A percentile compares a stretch with the other conserved stretches of the same genome.
Conservation (phyloP, 2,113 vertebrate genomes). For the Atrichornis clamosus region DNA sequence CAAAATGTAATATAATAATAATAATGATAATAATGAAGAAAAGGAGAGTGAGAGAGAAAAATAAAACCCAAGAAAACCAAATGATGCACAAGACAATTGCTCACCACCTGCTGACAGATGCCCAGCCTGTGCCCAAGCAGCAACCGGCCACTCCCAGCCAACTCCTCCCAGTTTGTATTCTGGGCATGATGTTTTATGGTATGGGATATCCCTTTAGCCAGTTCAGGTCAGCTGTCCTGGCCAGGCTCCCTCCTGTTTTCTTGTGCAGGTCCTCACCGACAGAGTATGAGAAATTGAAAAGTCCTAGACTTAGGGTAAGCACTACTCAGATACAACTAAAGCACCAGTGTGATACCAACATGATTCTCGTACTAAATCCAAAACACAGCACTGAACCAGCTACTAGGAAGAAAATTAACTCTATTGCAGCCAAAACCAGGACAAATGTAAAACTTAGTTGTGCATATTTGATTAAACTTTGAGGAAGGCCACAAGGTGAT, state of each 20-base stretch:
- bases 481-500: neutral
- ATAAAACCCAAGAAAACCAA: neutral
- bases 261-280: neutral
- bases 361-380: neutral
- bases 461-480: slow-evolving; percentile 9
- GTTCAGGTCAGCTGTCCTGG: neutral
- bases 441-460: neutral
- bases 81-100: neutral
- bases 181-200: neutral
- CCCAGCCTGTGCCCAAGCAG: neutral
- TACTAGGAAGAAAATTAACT: neutral
- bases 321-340: neutral
- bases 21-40: neutral
- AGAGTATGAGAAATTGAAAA: accelerated
- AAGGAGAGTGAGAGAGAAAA: neutral
- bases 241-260: neutral
- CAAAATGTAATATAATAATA: neutral
- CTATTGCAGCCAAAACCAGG: neutral
- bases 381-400: neutral
- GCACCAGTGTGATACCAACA: neutral
- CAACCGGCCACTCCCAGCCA: neutral
- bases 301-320: accelerated
- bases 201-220: neutral
- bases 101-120: neutral
- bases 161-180: neutral